Conservation (phyloP, 2,888 invertebrate species). For the Temnothorax rugatulus region DNA sequence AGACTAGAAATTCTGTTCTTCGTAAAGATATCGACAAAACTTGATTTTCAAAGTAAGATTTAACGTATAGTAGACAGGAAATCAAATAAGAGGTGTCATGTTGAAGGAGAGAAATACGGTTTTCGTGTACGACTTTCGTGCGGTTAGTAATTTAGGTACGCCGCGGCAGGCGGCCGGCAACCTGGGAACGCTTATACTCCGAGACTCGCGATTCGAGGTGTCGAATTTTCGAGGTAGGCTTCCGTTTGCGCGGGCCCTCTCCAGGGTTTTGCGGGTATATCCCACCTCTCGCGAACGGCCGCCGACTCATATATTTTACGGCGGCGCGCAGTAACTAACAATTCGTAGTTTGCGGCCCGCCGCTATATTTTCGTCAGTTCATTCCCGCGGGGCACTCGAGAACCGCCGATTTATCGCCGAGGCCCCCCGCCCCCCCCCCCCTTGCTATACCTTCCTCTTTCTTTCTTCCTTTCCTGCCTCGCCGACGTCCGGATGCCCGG, state of each 20-base stretch:
- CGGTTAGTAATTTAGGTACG: slow-evolving; percentile 29
- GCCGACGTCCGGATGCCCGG: slow-evolving; percentile 44
- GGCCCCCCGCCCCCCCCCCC: slow-evolving; percentile 16
- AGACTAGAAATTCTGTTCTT: neutral
- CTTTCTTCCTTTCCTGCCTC: slow-evolving; percentile 51
- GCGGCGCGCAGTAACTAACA: slow-evolving; percentile 83
- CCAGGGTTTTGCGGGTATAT: slow-evolving; percentile 71
- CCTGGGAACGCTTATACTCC: slow-evolving; percentile 36
- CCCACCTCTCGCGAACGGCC: slow-evolving; percentile 69
- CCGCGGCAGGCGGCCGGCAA: neutral
- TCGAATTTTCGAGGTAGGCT: slow-evolving; percentile 66
- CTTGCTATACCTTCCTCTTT: neutral
- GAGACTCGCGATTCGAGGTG: slow-evolving; percentile 58
- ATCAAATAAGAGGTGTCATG: neutral
- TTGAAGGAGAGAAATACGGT: neutral
- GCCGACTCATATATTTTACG: slow-evolving; percentile 82
- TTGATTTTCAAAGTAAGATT: neutral
- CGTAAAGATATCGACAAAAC: neutral
- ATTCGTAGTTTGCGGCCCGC: slow-evolving; percentile 84
- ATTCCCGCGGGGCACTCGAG: slow-evolving; percentile 80
- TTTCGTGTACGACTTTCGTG: neutral
- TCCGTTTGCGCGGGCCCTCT: slow-evolving; percentile 54
- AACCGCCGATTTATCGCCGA: slow-evolving; percentile 82
- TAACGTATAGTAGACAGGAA: neutral
- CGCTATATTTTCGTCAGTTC: slow-evolving; percentile 85